Evolutionary conservation across 2,888 invertebrate species (phyloP).

Genomic region (Tuta absoluta): DNA sequence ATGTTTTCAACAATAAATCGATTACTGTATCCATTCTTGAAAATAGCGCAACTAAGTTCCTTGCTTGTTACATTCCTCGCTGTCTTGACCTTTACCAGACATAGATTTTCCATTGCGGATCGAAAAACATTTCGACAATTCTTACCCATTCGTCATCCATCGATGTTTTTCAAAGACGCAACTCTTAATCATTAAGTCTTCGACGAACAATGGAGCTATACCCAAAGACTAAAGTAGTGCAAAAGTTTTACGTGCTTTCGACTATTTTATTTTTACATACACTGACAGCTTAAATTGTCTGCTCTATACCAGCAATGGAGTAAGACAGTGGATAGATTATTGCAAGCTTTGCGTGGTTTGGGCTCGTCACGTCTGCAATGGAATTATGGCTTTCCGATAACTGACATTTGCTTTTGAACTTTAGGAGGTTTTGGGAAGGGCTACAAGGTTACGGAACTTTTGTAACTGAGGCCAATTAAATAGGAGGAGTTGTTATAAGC

Average conservation of each 20-base stretch:
- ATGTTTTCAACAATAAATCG: background rate
- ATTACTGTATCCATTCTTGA: background rate
- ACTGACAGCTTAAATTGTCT: background rate
- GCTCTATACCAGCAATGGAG: background rate
- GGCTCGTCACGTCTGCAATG: slow-evolving; percentile 16
- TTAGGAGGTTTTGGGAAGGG: background rate
- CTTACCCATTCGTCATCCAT: background rate
- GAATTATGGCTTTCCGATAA: slow-evolving; percentile 19
- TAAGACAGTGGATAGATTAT: background rate
- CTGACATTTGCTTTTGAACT: slow-evolving; percentile 8
- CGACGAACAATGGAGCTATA: background rate
- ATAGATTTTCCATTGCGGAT: background rate
- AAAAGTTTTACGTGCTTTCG: background rate
- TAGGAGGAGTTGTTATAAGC: background rate
- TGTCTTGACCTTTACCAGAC: slow-evolving; percentile 4
- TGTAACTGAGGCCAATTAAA: background rate
- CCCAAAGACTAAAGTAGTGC: too few relatives aligned
- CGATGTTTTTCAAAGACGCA: background rate
- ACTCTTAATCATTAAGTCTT: background rate
- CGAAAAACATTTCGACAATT: background rate
- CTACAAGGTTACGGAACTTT: background rate
- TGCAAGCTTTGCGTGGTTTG: slow-evolving; percentile 3
- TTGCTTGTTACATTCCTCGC: background rate
- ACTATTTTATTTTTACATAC: background rate
- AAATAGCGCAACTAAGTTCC: slow-evolving; percentile 1